phyloP scores from a whole-genome alignment of 1,140 invertebrate species.

The Radopholus similis region DNA sequence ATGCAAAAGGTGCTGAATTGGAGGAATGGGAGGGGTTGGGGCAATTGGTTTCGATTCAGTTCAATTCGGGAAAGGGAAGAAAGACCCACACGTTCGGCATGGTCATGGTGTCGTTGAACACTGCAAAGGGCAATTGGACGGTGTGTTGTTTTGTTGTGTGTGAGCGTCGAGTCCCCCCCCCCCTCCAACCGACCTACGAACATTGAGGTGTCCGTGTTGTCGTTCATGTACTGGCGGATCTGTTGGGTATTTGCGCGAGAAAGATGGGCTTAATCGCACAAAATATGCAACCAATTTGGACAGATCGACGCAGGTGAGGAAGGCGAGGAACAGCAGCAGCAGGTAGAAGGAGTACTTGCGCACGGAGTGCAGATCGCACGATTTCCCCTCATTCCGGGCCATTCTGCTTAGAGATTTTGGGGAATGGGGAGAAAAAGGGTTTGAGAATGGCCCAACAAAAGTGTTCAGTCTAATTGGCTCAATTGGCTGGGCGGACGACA shows the following conservation, averaged over 20 bases:
- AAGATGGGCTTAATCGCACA: background rate
- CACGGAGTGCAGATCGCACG: too few species aligned
- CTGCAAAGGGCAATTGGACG: background rate
- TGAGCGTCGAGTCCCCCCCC: too few species aligned
- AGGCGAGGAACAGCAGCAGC: slow-evolving; percentile 3
- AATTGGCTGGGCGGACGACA: too few species aligned
- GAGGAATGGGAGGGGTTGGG: background rate
- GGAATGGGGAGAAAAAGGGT: too few species aligned
- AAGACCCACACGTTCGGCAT: slow-evolving; percentile 18
- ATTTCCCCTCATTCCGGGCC: too few species aligned
- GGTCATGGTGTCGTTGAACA: slow-evolving; percentile 31
- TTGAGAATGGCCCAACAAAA: too few species aligned
- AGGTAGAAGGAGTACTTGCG: slow-evolving; percentile 1
- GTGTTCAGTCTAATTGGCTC: too few species aligned
- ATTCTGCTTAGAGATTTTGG: too few species aligned
- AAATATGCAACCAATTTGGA: slow-evolving; percentile 5
- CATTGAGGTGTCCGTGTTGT: slow-evolving; percentile 25
- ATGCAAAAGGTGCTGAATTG: slow-evolving; percentile 40
- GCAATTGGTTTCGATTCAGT: background rate
- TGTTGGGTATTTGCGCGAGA: background rate
- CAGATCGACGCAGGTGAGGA: slow-evolving; percentile 3
- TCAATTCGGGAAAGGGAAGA: too few species aligned
- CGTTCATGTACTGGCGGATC: slow-evolving; percentile 7
- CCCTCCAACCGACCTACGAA: slow-evolving; percentile 12
- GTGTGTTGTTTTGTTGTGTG: too few species aligned